Evolutionary conservation across 2,888 invertebrate genomes (phyloP).

Genomic region (Mycalesis mineus): DNA sequence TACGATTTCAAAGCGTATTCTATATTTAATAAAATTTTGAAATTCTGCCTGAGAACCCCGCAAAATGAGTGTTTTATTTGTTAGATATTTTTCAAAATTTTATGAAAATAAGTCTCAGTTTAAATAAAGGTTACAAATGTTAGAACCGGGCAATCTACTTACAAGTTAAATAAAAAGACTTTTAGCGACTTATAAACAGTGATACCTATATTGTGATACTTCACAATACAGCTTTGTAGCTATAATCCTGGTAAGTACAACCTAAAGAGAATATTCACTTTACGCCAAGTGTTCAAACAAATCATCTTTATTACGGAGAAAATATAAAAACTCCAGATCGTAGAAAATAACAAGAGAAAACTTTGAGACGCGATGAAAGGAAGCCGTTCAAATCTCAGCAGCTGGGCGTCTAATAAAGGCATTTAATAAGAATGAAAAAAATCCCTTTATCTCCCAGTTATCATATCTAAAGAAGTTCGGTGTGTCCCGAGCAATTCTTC

Average conservation of each 20-base stretch:
- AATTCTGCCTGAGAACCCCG: no score
- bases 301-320: constrained; percentile 6
- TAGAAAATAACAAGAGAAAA: constrained; percentile 14
- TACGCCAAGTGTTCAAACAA: constrained; percentile 4
- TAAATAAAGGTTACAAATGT: no score
- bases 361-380: constrained; percentile 9
- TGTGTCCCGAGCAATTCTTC: constrained; percentile 20
- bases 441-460: constrained; percentile 22
- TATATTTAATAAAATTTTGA: no score
- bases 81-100: no score
- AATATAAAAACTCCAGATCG: constrained; percentile 4
- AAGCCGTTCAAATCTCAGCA: constrained; percentile 22
- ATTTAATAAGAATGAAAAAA: constrained; percentile 23
- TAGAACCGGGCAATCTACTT: no score
- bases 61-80: no score
- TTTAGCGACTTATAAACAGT: no score
- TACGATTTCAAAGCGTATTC: no score
- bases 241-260: not conserved
- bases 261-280: constrained; percentile 7
- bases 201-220: not conserved
- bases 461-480: constrained; percentile 22
- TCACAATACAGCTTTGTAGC: no score
- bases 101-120: no score
- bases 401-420: constrained; percentile 24
- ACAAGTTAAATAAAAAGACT: no score